A percentile compares a stretch with the other conserved stretches of the same genome.
Conservation (phyloP, 2,113 vertebrate species). For the Morphnarchus princeps region DNA sequence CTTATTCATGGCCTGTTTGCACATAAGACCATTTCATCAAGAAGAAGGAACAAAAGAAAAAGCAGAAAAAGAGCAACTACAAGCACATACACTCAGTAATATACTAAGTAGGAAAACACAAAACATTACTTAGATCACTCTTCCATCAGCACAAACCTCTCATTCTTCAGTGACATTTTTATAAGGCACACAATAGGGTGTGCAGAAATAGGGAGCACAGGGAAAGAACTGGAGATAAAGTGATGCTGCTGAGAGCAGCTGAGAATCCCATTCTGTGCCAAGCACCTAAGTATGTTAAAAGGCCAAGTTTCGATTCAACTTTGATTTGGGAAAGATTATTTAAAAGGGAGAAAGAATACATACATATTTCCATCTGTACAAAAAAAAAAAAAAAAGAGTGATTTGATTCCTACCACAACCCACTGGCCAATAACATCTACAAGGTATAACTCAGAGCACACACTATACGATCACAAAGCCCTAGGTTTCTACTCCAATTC, state of each 20-base stretch:
- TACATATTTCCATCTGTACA: not conserved
- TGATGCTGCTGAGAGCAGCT: not conserved
- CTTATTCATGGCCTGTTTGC: too few relatives aligned
- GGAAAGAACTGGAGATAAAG: not conserved
- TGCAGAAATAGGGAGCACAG: not conserved
- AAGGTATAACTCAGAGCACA: not conserved
- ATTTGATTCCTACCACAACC: not conserved
- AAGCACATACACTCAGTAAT: not conserved
- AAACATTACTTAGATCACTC: not conserved
- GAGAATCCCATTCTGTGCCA: not conserved
- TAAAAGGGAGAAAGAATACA: not conserved
- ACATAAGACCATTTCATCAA: not conserved
- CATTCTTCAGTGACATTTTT: not conserved
- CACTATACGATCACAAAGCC: accelerated
- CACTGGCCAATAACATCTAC: not conserved
- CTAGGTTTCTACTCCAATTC: not conserved
- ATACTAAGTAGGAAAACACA: not conserved
- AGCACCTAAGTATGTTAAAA: not conserved
- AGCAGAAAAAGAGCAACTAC: not conserved
- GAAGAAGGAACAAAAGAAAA: not conserved
- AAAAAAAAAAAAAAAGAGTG: not conserved
- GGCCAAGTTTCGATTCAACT: not conserved
- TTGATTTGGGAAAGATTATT: not conserved
- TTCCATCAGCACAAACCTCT: not conserved
- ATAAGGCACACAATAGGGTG: not conserved